These are phyloP conservation scores for Trididemnum miniatum DNA, from an alignment of 23 tunicate genomes.

Conservation along the genomic window DNA sequence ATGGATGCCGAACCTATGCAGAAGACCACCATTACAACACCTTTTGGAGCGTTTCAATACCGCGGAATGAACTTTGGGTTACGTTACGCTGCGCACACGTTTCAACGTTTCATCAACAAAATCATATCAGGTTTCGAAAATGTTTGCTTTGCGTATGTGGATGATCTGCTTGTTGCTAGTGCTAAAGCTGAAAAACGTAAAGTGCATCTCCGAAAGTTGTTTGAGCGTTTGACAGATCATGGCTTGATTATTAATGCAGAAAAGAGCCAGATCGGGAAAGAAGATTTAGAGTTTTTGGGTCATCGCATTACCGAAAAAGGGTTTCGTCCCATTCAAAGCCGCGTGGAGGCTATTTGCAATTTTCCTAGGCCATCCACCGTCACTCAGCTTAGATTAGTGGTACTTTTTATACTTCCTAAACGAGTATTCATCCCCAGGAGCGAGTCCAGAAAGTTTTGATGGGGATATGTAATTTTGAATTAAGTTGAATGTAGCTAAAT, in stretches of 20 bases:
- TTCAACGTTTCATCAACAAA: conserved; percentile 17
- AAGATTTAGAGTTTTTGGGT: background rate
- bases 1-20: background rate
- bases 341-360: background rate
- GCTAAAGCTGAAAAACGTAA: conserved; percentile 23
- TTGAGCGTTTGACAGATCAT: conserved; percentile 23
- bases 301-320: background rate
- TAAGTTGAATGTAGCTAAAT: too few species aligned
- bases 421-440: too few species aligned
- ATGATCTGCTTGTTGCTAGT: too few species aligned
- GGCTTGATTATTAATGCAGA: conserved; percentile 6
- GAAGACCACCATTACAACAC: conserved; percentile 16
- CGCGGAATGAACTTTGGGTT: conserved; percentile 15
- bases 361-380: background rate
- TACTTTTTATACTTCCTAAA: too few species aligned
- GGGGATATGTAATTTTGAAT: too few species aligned
- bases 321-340: too few species aligned
- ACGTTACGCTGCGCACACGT: conserved; percentile 13
- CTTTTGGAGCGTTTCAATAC: conserved; percentile 15
- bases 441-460: too few species aligned
- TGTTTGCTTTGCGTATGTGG: conserved; percentile 28
- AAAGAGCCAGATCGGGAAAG: background rate
- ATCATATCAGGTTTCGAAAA: conserved; percentile 22
- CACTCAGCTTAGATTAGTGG: too few species aligned
- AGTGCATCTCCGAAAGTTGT: conserved; percentile 3